Base-by-base conservation (phyloP, 2,113 vertebrate genomes). In the Antechinus stuartii region DNA sequence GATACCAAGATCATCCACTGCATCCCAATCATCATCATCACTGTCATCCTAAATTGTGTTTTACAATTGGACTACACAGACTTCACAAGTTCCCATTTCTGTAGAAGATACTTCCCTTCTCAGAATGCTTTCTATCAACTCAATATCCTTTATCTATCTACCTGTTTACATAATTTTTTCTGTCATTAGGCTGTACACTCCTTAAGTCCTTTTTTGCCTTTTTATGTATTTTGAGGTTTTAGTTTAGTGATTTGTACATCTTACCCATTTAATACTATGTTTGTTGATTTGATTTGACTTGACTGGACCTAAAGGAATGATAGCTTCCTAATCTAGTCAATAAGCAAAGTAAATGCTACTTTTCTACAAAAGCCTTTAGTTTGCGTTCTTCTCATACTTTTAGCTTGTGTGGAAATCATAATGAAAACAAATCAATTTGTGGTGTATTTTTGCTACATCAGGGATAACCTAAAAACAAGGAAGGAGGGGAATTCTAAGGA, bases 371-470 rank as follows among this genome's bases (percentile, higher is more conserved):
- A 19, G 97, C 93, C 92, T 92, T 89, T 10, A 90, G 93, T 93
- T 97, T 93, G 93, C 91, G 46, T 27, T 93, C 96, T 96, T 42
- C 25, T 92, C 25, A 54, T 27, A 92, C 27, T 35, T 94, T 95
- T 94, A 92, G 92, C 57, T 96, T 57, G 94, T 95, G 54, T 52
- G 93, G 97, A 97, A 84, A 91, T 94, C 92, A 94, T 89, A 68
- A 93, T 50, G 90, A 57, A 95, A 91, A 89, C 54, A 92, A 46
- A 4, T 46, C 54, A 8, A 96, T 95, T 95, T 94, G 84, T 35
- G 35, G 90, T 92, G 22, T 92, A 11, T 91, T 95, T 93, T 93
- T 92, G 8, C 91, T 93, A 89, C 25, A 91, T 96, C 94, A 96
- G 49, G 92, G 89, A 12, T 90, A 47, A 91, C 94, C 91, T 95